These are phyloP conservation scores for Pseudomyrmex sp. DNA, from an alignment of 1,140 invertebrate species.

Conservation along the genomic window DNA sequence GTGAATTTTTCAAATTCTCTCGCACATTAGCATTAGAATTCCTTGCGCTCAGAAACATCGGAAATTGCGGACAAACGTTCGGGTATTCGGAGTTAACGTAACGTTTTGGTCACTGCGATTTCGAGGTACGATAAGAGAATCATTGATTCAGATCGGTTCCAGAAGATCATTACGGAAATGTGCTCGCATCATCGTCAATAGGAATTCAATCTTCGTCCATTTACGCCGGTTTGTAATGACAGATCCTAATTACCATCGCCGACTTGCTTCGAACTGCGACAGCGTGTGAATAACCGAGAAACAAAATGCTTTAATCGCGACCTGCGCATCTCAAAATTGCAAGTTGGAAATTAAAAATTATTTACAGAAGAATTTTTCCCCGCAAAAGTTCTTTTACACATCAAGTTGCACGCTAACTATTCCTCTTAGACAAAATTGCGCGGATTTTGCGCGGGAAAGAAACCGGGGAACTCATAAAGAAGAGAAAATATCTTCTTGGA, in stretches of 20 bases:
- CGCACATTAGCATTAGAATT: background rate
- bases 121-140: no score
- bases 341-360: background rate
- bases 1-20: background rate
- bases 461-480: conserved; percentile 42
- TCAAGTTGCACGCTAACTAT: conserved; percentile 38
- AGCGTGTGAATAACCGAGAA: no score
- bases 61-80: background rate
- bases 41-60: background rate
- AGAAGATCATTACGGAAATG: conserved; percentile 13
- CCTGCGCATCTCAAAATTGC: background rate
- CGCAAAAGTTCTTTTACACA: background rate
- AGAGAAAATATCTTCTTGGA: conserved; percentile 49
- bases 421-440: conserved; percentile 44
- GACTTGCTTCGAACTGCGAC: background rate
- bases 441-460: conserved; percentile 38
- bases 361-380: conserved; percentile 27
- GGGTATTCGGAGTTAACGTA: background rate
- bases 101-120: background rate
- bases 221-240: background rate
- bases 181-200: background rate
- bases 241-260: background rate
- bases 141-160: conserved; percentile 6
- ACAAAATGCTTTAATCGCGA: no score
- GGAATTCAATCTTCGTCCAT: conserved; percentile 35